Base-by-base conservation (phyloP, 2,113 vertebrate species). In the Triplophysa tibetana region DNA sequence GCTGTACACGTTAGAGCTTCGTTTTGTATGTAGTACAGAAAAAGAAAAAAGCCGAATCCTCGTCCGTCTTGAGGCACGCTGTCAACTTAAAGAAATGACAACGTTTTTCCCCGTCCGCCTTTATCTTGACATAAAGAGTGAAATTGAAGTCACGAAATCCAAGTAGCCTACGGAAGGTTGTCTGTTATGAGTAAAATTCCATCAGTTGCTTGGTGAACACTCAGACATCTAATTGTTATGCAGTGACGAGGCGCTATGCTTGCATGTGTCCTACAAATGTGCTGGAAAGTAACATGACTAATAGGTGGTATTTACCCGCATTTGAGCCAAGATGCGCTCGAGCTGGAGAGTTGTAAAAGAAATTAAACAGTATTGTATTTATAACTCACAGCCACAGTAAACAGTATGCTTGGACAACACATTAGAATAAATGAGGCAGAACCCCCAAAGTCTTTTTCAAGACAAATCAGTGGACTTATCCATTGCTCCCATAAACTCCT, bases 171-270 rank as follows among this genome's bases (percentile, higher is more conserved):
- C 5, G 86, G 90, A 91, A 89, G 87, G 85, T 89, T 90, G 90
- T 90, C 85, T 91, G 90, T 90, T 91, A 91, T 91, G 90, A 90
- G 91, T 91, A 88, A 91, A 93, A 93, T 94, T 92, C 92, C 92
- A 93, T 93, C 91, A 92, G 89, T 91, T 89, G 89, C 91, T 74
- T 87, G 81, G 88, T 90, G 87, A 89, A 88, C 88, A 89, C 89
- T 89, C 85, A 88, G 88, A 89, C 90, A 91, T 90, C 92, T 92
- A 91, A 93, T 93, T 93, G 90, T 91, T 91, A 91, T 93, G 92
- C 92, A 90, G 91, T 93, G 91, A 93, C 90, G 90, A 93, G 84
- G 90, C 91, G 88, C 88, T 87, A 89, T 86, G 91, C 90, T 91
- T 88, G 88, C 89, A 90, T 92, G 91, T 87, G 90, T 84, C 87